Base-by-base conservation (phyloP, 2,113 vertebrate genomes). In the Ploceus nigricollis region DNA sequence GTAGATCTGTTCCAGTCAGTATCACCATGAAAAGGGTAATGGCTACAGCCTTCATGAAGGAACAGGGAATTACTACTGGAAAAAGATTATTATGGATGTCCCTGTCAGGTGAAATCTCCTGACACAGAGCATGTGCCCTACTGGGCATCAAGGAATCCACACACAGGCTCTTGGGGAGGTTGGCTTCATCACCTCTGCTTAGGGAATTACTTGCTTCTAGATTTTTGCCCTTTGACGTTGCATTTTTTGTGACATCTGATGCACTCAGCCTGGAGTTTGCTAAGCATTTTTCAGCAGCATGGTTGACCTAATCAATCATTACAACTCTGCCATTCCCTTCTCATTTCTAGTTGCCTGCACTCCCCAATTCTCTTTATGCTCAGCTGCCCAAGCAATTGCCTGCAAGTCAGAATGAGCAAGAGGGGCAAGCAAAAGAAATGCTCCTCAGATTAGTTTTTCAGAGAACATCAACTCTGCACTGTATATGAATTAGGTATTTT, bases 361-460 rank as follows among this genome's bases (percentile, higher is more conserved):
- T 85, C 35, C 35, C 39, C 42, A 25, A 5, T 63, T 82, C 58
- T 79, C 75, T 84, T 94, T 63, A 50, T 87, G 85, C 82, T 92
- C 75, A 95, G 88, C 78, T 93, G 88, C 88, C 61, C 70, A 85
- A 92, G 79, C 88, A 79, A 82, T 54, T 71, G 44, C 42, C 80
- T 11, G 2, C 39, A 93, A 87, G 42, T 85, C 78, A 82, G 51
- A 87, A 66, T 45, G 25, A 91, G 65, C 69, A 78, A 90, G 33
- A 94, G 47, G 30, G 56, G 33, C 1, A 14, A 78, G 65, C 51
- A 84, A 91, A 87, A 91, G 66, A 89, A 96, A 87, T 68, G 60
- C 64, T 69, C 69, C 56, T 88, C 73, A 81, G 82, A 89, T 87
- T 45, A 87, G 31, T 40, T 69, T 89, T 84, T 72, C 80, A 84